Evolutionary conservation across 2,797 vertebrate species (phyloP), one percentile per base, ranked within the genome.

Genomic region (Myoxocephalus aenaeus): DNA sequence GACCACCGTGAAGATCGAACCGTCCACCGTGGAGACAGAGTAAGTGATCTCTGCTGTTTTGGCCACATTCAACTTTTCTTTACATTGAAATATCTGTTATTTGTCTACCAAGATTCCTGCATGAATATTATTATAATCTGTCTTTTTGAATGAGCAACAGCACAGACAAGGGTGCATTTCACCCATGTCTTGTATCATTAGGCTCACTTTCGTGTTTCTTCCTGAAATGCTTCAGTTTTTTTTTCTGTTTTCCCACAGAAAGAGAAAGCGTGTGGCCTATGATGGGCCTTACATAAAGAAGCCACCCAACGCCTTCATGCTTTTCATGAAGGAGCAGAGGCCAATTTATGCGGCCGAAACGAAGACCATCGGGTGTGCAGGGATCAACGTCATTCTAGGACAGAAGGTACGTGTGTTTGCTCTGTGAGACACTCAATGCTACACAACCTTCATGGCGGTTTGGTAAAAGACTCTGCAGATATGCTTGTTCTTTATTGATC

Each of bases 251-350:
- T 38, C 11, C 58, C 36, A 40, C 59, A 40, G 59, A 14, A 61
- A 38, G 20, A 61, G 34, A 38, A 59, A 8, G 20, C 56, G 17
- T 58, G 56, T 20, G 18, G 29, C 20, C 6, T 4, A 40, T 2
- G 14, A 14, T 1, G 18, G 12, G 58, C 34, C 58, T 1, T 62
- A 62, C 6, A 6, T 62, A 3, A 34, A 34, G 34, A 34, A 34
- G 34, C 34, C 34, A 1, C 34, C 34, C 34, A 34, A 34, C 34
- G 3, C 59, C n/a, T 62, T 25, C 59, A 62, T 62, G 36, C 0
- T 62, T 1, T 62, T 62, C n/a, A 15, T 62, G 6, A 62, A 62
- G 36, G 59, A 62, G 59, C 59, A 62, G 36, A 62, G 59, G n/a
- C 36, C n/a, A 5, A 25, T 4, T 1, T 15, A 3, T 22, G 58